phyloP scores from a whole-genome alignment of 2,888 invertebrate genomes.

The Caenorhabditis panamensis region DNA sequence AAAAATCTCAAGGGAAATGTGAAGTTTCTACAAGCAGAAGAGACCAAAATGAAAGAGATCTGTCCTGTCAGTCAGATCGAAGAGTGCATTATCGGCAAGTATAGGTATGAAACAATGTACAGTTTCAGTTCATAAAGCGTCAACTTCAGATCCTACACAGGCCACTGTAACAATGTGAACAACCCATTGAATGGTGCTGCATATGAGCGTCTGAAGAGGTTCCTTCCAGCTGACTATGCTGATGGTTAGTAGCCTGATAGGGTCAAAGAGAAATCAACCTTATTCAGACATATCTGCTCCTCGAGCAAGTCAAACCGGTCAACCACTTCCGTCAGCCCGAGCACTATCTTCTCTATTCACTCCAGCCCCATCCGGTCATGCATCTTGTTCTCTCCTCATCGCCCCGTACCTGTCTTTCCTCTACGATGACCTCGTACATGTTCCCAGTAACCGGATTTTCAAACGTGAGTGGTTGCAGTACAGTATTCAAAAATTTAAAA shows the following conservation, averaged over 20 bases:
- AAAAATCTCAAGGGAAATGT: constrained; percentile 55
- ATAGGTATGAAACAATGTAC: constrained; percentile 39
- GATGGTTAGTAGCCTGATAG: constrained; percentile 71
- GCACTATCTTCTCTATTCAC: constrained; percentile 68
- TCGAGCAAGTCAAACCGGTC: constrained; percentile 46
- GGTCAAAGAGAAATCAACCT: not conserved
- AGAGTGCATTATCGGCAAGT: constrained; percentile 80
- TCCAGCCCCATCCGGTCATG: constrained; percentile 65
- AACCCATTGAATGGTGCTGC: constrained; percentile 79
- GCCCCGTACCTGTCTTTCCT: constrained; percentile 80
- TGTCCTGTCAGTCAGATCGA: constrained; percentile 79
- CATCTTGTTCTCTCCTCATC: constrained; percentile 88
- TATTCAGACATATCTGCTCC: constrained; percentile 38
- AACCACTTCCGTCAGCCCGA: constrained; percentile 67
- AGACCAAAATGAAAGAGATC: constrained; percentile 71
- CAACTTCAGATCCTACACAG: constrained; percentile 75
- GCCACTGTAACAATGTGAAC: constrained; percentile 81
- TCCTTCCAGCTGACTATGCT: constrained; percentile 77
- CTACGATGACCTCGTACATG: constrained; percentile 83
- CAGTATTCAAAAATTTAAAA: not conserved
- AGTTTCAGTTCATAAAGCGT: not conserved
- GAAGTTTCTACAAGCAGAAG: constrained; percentile 59
- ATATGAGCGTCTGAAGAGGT: constrained; percentile 77
- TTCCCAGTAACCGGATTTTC: constrained; percentile 84
- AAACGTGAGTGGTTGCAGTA: constrained; percentile 83